Evolutionary conservation across 1,140 invertebrate species (phyloP), one percentile per base, ranked within the genome.

Genomic region (Anastatus disparis): DNA sequence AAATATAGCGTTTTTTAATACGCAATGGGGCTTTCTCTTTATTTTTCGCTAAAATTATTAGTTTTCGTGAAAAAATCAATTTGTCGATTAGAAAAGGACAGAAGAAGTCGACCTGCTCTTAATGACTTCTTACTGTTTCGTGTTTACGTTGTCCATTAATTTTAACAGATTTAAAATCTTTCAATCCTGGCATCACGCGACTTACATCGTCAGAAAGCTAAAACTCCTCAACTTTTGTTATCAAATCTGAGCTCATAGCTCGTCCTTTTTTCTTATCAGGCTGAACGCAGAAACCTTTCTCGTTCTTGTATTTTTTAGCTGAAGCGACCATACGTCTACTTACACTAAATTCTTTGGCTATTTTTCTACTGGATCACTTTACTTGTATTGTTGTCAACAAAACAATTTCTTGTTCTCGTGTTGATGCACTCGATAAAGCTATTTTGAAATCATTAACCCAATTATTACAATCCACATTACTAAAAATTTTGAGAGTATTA

Each of bases 311-410:
- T 13, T n/a, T 31, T 50, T 50, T 1, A 2, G 61, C 61, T 26
- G 17, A 2, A n/a, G 42, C 26, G 1, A 50, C 61, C 46, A 64
- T 6, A 17, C 29, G n/a, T 46, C 46, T 31, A 27, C 42, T 31
- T 29, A 64, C n/a, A 26, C 44, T 29, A 26, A 61, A 61, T 26
- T 44, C 42, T 61, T 13, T 42, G 4, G 20, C 2, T 26, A 24
- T 61, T 61, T 64, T 50, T 31, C 61, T 20, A 29, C 35, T 64
- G 15, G 42, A 48, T 44, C 46, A 64, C 27, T 48, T 42, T 27
- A 53, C 50, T 27, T 48, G 31, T 24, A 66, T 55, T 42, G 35
- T 66, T 55, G 64, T 66, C 15, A 66, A 38, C 15, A 55, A 50
- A 55, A 13, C 20, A 27, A 66, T 53, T 53, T 40, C 55, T 26